phyloP scores from a whole-genome alignment of 2,113 vertebrate genomes.

The Thymallus thymallus region DNA sequence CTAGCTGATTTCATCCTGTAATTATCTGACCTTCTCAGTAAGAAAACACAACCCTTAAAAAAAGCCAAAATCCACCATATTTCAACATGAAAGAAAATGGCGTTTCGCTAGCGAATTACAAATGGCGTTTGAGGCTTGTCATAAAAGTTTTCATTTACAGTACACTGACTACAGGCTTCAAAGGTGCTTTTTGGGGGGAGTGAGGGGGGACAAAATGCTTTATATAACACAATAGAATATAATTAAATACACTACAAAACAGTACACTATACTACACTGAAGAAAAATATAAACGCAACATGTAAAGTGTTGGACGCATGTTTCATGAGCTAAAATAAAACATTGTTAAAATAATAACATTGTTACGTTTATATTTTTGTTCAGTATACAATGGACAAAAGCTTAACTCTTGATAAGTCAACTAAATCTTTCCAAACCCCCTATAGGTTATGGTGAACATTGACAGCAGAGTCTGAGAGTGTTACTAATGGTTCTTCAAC shows the following conservation, averaged over 20 bases:
- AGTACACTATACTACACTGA: too few species aligned
- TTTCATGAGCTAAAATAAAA: too few species aligned
- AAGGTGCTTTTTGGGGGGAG: background rate
- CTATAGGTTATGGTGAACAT: background rate
- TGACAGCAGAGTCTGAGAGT: background rate
- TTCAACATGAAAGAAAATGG: conserved; percentile 29
- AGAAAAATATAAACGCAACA: too few species aligned
- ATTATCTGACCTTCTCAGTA: conserved; percentile 36
- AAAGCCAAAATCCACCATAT: conserved; percentile 38
- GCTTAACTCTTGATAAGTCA: conserved; percentile 3
- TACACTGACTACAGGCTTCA: background rate
- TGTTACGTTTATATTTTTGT: too few species aligned
- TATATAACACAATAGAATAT: background rate
- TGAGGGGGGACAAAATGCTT: too few species aligned
- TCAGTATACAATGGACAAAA: background rate
- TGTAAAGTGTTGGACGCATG: too few species aligned
- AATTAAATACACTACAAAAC: too few species aligned
- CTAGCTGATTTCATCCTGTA: conserved; percentile 48
- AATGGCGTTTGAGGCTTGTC: conserved; percentile 23
- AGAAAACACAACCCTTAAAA: conserved; percentile 24
- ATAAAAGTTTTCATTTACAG: conserved; percentile 22
- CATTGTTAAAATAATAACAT: too few species aligned
- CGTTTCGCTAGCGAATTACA: conserved; percentile 32
- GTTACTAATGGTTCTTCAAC: background rate
- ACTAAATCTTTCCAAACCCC: background rate